Percentiles rank a stretch among this genome's conserved stretches.
phyloP scores from a whole-genome alignment of 2,888 invertebrate species.

The Spialia ferax region DNA sequence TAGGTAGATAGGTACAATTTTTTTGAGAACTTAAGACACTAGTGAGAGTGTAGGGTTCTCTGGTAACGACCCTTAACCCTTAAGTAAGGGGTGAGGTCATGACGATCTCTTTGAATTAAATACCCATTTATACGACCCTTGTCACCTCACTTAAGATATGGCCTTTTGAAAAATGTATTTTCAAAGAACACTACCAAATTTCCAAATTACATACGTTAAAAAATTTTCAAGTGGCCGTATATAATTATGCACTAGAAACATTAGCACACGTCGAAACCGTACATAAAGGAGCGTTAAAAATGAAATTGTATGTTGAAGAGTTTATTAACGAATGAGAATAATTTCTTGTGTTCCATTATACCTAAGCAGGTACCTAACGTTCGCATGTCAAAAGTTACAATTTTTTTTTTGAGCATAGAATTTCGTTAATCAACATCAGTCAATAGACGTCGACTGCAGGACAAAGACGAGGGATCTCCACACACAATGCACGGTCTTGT shows the following conservation, averaged over 20 bases:
- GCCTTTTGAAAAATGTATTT: constrained; percentile 42
- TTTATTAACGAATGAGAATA: not conserved
- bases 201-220: not conserved
- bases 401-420: too few species aligned
- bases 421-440: too few species aligned
- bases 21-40: constrained; percentile 61
- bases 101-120: constrained; percentile 80
- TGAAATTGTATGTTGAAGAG: not conserved
- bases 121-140: constrained; percentile 63
- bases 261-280: too few species aligned
- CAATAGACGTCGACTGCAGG: too few species aligned
- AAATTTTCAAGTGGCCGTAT: not conserved
- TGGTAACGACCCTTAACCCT: constrained; percentile 67
- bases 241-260: not conserved
- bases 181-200: not conserved
- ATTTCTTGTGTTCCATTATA: not conserved
- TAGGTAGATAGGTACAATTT: constrained; percentile 44
- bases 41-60: constrained; percentile 62
- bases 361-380: not conserved
- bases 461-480: too few species aligned
- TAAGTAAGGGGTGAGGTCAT: constrained; percentile 69
- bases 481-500: too few species aligned
- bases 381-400: too few species aligned
- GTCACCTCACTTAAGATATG: constrained; percentile 70
- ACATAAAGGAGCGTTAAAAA: not conserved